Evolutionary conservation across 2,113 vertebrate genomes (phyloP).

Genomic region (Pseudorectes ferrugineus): DNA sequence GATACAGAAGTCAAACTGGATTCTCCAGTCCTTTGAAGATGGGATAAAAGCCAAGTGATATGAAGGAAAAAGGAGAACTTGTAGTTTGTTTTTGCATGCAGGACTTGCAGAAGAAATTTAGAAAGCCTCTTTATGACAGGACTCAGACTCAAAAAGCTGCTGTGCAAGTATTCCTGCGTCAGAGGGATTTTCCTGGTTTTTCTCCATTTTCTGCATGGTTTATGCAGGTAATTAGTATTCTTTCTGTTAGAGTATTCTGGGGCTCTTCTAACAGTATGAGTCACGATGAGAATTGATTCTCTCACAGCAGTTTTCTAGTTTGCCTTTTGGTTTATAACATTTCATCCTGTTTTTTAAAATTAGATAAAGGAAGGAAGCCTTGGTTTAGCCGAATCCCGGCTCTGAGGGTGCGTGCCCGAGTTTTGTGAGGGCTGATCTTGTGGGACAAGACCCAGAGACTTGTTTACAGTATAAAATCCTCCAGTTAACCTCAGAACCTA

Average conservation of each 20-base stretch:
- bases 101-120: neutral
- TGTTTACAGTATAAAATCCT: neutral
- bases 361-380: neutral
- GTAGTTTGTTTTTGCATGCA: neutral
- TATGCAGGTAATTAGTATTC: neutral
- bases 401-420: accelerated
- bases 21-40: neutral
- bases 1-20: neutral
- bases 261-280: neutral
- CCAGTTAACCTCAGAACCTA: neutral
- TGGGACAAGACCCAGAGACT: neutral
- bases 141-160: accelerated
- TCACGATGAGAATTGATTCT: neutral
- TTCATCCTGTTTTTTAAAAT: neutral
- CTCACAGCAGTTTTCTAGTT: neutral
- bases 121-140: neutral
- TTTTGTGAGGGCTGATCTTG: accelerated
- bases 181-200: neutral
- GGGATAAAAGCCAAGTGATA: neutral
- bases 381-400: neutral
- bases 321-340: neutral
- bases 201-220: neutral
- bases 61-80: neutral
- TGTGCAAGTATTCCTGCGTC: neutral
- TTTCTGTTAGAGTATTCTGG: neutral